Evolutionary conservation across 2,797 vertebrate species (phyloP).

Genomic region (Neosalanx taihuensis): DNA sequence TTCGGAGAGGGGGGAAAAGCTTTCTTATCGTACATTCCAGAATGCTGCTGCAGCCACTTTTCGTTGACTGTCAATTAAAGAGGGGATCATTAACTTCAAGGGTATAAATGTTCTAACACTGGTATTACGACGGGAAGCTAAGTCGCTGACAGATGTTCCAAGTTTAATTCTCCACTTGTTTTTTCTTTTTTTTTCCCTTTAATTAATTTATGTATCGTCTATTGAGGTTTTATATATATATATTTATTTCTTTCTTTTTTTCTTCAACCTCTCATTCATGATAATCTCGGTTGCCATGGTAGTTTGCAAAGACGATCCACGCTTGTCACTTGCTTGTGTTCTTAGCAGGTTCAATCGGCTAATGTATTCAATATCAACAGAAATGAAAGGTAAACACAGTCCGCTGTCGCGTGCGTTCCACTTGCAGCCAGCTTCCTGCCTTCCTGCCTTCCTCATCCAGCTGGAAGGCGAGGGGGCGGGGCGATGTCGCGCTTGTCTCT

Average conservation of each 20-base stretch:
- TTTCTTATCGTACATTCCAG: conserved; percentile 76
- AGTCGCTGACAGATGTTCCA: conserved; percentile 82
- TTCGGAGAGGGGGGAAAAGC: conserved; percentile 24
- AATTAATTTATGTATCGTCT: conserved; percentile 83
- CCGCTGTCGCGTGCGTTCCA: conserved; percentile 51
- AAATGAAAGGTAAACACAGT: conserved; percentile 72
- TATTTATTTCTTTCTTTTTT: conserved; percentile 34
- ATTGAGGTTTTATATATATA: conserved; percentile 64
- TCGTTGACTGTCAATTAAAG: conserved; percentile 83
- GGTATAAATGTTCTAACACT: conserved; percentile 85
- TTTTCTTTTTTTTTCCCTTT: conserved; percentile 68
- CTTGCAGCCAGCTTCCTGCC: conserved; percentile 29
- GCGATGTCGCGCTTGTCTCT: conserved; percentile 22
- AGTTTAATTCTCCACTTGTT: conserved; percentile 80
- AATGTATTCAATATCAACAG: conserved; percentile 74
- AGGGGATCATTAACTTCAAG: conserved; percentile 85
- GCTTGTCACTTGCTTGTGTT: conserved; percentile 71
- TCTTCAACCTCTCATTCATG: conserved; percentile 58
- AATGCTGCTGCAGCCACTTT: conserved; percentile 73
- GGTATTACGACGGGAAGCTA: conserved; percentile 79
- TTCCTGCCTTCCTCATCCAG: conserved; percentile 24
- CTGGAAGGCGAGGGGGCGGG: conserved; percentile 18
- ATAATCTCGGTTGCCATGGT: conserved; percentile 75
- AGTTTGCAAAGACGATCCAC: conserved; percentile 68
- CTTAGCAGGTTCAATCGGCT: conserved; percentile 70